Conservation (phyloP, 2,113 vertebrate genomes). For the Lasiurus cinereus region DNA sequence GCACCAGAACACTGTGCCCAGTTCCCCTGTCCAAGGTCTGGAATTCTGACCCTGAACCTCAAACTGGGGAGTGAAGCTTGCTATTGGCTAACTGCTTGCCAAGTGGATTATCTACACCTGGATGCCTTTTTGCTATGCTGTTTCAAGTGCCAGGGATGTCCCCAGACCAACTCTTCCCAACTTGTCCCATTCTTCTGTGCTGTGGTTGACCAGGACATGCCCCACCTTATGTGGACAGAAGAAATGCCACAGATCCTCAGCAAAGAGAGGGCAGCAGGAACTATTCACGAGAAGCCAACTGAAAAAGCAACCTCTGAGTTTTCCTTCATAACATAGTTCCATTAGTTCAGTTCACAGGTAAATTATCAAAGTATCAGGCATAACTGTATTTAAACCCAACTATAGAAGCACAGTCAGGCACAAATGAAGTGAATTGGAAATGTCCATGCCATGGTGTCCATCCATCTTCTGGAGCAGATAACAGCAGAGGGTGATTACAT, state of each 20-base stretch:
- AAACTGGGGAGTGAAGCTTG: neutral
- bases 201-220: neutral
- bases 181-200: neutral
- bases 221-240: neutral
- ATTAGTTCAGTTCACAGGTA: neutral
- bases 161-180: neutral
- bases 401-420: neutral
- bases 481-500: neutral
- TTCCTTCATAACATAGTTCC: neutral
- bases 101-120: neutral
- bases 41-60: slow-evolving; percentile 13
- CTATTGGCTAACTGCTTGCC: neutral
- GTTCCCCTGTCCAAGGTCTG: slow-evolving; percentile 4
- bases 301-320: neutral
- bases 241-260: neutral
- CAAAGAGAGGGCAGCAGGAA: neutral
- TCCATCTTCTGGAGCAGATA: neutral
- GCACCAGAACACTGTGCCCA: neutral
- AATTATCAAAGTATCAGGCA: neutral
- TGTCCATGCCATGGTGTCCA: neutral
- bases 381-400: neutral
- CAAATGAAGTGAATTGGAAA: neutral
- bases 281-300: neutral
- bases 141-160: neutral
- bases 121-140: neutral